Evolutionary conservation across 1,140 invertebrate species (phyloP), one percentile per base, ranked within the genome.

Genomic region (Chironomus striatipennis): DNA sequence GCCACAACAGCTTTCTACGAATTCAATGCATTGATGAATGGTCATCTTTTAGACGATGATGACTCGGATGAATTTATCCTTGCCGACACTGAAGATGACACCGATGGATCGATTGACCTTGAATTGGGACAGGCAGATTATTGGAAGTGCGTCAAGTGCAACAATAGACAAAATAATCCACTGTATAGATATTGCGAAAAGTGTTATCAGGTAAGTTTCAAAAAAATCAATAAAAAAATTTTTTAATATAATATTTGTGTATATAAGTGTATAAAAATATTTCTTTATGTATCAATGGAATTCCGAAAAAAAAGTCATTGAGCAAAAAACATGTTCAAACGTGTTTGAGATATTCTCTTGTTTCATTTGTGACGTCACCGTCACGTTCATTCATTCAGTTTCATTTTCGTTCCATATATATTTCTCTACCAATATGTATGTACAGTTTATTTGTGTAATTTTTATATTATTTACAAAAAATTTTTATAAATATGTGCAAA

Each of bases 101-200:
- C 82, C 20, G 78, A 81, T 5, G 79, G 80, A 18, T 83, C 82
- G 8, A 79, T 81, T 70, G 87, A 88, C 80, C 84, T 83, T 73
- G 86, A 87, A 77, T 81, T 87, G 12, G 83, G 83, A 64, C 81
- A 81, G 65, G 83, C 83, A 75, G 88, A 87, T 79, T 90, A 87
- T 80, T 86, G 86, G 84, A 84, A 84, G 34, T 90, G 89, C 80
- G 83, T 87, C 0, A 85, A 86, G 75, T 90, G 89, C 79, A 84
- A 84, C 20, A 84, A 83, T 10, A 78, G 79, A 65, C 88, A 89
- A 79, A 87, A 87, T 78, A 89, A 88, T 83, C 87, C 87, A 21
- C 78, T 85, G 43, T 89, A 86, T 79, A 83, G 86, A 64, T 90
- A 87, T 81, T 90, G 89, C 80, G 85, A 88, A 80, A 88, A 87